Percentiles rank a stretch among this genome's conserved stretches.
Conservation (phyloP, 1,140 invertebrate species). For the Metaphire vulgaris region DNA sequence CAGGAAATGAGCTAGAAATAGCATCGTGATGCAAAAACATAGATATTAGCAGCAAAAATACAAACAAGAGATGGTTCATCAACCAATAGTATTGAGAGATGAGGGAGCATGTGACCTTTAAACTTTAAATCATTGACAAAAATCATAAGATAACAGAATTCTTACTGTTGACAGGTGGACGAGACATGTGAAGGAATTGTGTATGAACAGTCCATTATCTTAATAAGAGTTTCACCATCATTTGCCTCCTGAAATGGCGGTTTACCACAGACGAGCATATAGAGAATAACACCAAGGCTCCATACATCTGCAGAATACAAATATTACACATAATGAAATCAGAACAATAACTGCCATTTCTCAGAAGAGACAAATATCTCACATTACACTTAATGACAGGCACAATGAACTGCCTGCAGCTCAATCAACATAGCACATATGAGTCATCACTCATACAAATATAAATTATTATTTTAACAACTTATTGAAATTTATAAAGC, state of each 20-base stretch:
- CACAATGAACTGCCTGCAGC: not conserved
- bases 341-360: not conserved
- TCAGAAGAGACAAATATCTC: not conserved
- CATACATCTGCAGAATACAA: constrained; percentile 72
- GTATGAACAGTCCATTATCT: constrained; percentile 99
- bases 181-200: constrained; percentile 82
- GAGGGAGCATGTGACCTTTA: too few relatives aligned
- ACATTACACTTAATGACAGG: not conserved
- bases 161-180: constrained; percentile 69
- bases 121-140: too few relatives aligned
- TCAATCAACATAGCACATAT: too few relatives aligned
- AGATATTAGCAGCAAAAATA: too few relatives aligned
- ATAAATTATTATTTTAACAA: not conserved
- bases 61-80: too few relatives aligned
- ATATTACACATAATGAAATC: not conserved
- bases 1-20: too few relatives aligned
- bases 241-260: constrained; percentile 99
- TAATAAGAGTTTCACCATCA: constrained; percentile 96
- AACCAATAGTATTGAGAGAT: too few relatives aligned
- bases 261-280: constrained; percentile 94
- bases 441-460: too few relatives aligned
- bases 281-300: constrained; percentile 96
- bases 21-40: too few relatives aligned
- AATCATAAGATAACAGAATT: too few relatives aligned
- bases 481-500: not conserved